Evolutionary conservation across 2,888 invertebrate genomes (phyloP).

Genomic region (Limnephilus lunatus): DNA sequence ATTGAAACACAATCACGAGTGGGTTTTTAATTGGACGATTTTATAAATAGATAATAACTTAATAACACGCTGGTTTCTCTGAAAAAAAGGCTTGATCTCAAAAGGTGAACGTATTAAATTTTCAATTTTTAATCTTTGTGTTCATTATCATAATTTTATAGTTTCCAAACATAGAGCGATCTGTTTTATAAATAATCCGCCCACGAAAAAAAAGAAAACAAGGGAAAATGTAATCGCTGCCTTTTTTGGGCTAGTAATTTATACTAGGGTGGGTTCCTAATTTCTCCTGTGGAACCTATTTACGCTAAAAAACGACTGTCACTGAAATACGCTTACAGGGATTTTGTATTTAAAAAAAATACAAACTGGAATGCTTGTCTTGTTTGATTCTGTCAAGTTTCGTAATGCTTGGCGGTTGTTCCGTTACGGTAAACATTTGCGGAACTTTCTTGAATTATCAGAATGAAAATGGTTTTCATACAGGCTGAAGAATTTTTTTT

Average conservation of each 20-base stretch:
- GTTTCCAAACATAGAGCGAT: neutral
- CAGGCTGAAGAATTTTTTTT: no score
- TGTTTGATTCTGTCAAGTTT: neutral
- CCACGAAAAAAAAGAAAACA: neutral
- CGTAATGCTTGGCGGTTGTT: neutral
- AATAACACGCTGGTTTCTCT: neutral
- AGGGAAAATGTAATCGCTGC: neutral
- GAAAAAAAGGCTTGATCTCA: neutral
- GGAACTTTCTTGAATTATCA: neutral
- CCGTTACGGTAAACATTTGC: neutral
- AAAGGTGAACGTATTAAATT: neutral
- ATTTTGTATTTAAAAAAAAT: neutral
- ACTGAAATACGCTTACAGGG: neutral
- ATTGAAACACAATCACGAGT: neutral
- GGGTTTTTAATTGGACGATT: neutral
- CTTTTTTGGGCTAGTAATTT: neutral
- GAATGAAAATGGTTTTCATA: neutral
- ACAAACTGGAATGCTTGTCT: neutral
- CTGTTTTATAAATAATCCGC: neutral
- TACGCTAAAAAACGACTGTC: neutral
- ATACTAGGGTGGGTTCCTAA: neutral
- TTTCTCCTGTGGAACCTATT: neutral
- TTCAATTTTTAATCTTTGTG: neutral
- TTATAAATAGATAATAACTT: neutral
- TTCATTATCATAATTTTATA: neutral